Evolutionary conservation across 2,888 invertebrate genomes (phyloP), one percentile per base, ranked within the genome.

Genomic region (Hydrotaea diabolus): DNA sequence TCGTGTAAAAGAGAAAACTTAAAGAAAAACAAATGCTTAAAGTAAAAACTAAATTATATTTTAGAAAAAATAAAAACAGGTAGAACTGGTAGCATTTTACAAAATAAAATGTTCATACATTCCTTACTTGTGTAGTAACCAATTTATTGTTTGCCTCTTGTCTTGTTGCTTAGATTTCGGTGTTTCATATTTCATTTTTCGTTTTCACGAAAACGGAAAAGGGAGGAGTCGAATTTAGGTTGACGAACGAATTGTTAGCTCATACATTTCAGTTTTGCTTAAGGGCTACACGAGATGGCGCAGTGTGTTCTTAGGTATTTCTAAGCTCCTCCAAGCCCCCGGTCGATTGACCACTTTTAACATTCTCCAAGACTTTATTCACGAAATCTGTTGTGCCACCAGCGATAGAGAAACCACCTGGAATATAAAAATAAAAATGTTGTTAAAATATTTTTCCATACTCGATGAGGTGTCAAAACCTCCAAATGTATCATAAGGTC

Each of bases 341-440:
- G 88, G 95, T 95, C 76, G 95, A 94, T 89, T 96, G 95, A 43
- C 98, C 98, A 83, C 94, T 93, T 92, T 95, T 96, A 77, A 98
- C 95, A 91, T 96, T 97, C 82, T 97, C 97, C 92, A 98, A 93
- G 82, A 98, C 95, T 93, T 95, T 95, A 92, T 98, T 98, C 55
- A 99, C 98, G 92, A 96, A 98, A 89, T 98, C 98, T 13, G 98
- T 97, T 69, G 98, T 96, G 89, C 96, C 95, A 75, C 97, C 98
- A 73, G 98, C 98, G 90, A 98, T 97, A 94, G 95, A 96, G 75
- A 96, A 93, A 93, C 96, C 98, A 96, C 91, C 90, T 91, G 79
- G n/a, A 86, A 86, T 76, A 74, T 74, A 80, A 49, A 26, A 26
- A 4, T 0, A 15, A 15, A 31, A n/a, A 17, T n/a, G 36, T 0